Percentiles rank a stretch among this genome's conserved stretches.
Conservation (phyloP, 2,888 invertebrate genomes). For the Cataglyphis cursor region DNA sequence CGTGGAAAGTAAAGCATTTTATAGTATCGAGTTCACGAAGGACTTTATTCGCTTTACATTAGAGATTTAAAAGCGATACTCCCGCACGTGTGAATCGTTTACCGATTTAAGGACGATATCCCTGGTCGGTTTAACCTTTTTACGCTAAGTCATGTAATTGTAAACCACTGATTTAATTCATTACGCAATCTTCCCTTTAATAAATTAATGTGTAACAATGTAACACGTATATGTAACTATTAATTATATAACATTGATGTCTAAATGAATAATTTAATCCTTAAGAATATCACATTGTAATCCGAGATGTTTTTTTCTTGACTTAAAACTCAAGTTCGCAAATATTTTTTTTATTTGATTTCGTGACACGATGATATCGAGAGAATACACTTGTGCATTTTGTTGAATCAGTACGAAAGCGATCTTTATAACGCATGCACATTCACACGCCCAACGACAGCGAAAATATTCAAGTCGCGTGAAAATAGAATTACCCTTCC, state of each 20-base stretch:
- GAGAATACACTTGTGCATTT: not conserved
- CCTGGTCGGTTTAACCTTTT: constrained; percentile 4
- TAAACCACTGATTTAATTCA: not conserved
- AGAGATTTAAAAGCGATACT: constrained; percentile 41
- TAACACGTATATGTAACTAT: not conserved
- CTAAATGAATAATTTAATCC: not conserved
- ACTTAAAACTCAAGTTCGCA: not conserved
- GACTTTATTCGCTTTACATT: constrained; percentile 59
- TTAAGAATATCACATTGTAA: not conserved
- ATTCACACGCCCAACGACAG: not conserved
- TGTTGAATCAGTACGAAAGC: constrained; percentile 9
- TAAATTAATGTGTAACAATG: not conserved
- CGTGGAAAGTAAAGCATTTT: constrained; percentile 61
- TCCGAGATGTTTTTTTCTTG: not conserved
- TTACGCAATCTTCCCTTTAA: not conserved
- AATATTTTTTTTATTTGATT: too few relatives aligned
- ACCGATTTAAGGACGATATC: constrained; percentile 13
- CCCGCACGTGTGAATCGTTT: constrained; percentile 31
- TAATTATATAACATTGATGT: not conserved
- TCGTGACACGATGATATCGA: not conserved
- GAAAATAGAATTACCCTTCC: constrained; percentile 13
- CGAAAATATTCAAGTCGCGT: constrained; percentile 36
- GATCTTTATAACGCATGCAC: not conserved
- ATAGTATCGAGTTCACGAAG: constrained; percentile 34
- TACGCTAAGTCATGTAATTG: not conserved